phyloP scores from a whole-genome alignment of 2,888 invertebrate species.

The Hemaris fuciformis region DNA sequence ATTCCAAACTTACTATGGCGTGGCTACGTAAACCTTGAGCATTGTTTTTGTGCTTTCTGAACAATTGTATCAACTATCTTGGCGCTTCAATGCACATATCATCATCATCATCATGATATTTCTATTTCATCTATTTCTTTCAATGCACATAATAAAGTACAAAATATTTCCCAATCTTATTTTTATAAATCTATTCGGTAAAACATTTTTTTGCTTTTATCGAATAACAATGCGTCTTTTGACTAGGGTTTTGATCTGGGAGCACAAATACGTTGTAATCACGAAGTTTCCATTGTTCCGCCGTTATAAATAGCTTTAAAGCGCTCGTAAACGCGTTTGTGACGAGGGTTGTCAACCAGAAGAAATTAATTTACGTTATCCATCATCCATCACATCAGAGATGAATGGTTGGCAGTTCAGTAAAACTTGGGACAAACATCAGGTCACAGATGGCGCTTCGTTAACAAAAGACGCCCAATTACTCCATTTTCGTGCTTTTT shows the following conservation, averaged over 20 bases:
- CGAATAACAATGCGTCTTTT: not conserved
- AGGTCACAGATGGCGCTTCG: no score
- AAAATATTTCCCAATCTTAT: not conserved
- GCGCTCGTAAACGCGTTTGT: constrained; percentile 9
- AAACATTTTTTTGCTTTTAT: no score
- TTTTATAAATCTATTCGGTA: not conserved
- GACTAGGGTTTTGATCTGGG: not conserved
- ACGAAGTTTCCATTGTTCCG: not conserved
- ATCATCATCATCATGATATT: no score
- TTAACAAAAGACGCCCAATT: not conserved
- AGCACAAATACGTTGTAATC: not conserved
- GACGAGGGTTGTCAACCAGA: constrained; percentile 2
- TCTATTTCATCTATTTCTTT: no score
- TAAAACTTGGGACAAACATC: not conserved
- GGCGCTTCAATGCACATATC: no score
- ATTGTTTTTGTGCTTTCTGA: no score
- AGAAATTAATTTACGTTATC: constrained; percentile 1
- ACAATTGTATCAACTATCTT: no score
- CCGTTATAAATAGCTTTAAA: constrained; percentile 4
- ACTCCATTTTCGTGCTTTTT: no score
- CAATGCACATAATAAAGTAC: no score
- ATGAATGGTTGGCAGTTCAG: not conserved
- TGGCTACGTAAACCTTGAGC: no score
- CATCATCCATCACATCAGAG: not conserved
- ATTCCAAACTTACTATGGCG: no score